Conservation (phyloP, 2,113 vertebrate genomes). For the Myotis yumanensis region DNA sequence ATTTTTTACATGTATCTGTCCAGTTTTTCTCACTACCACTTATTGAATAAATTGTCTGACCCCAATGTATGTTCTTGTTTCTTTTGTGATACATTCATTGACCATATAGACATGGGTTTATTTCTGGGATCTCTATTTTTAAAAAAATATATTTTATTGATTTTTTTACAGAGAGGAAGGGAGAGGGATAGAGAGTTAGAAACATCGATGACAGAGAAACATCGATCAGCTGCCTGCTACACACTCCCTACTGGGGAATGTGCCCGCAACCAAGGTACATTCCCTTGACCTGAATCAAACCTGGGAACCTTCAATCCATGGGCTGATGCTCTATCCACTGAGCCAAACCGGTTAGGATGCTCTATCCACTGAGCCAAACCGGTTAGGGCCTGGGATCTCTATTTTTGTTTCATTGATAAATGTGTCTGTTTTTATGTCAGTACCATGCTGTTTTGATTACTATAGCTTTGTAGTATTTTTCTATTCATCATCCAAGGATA, state of each 20-base stretch:
- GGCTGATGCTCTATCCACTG: too few relatives aligned
- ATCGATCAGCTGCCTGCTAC: too few relatives aligned
- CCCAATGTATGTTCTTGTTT: neutral
- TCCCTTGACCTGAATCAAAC: too few relatives aligned
- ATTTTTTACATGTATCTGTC: neutral
- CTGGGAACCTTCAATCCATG: too few relatives aligned
- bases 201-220: too few relatives aligned
- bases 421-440: neutral
- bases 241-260: too few relatives aligned
- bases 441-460: neutral
- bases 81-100: neutral
- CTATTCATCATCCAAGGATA: neutral
- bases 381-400: neutral
- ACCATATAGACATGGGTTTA: neutral
- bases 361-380: too few relatives aligned
- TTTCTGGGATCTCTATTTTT: neutral
- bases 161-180: too few relatives aligned
- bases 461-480: neutral
- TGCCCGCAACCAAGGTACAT: too few relatives aligned
- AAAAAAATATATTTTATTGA: too few relatives aligned
- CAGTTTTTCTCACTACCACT: neutral
- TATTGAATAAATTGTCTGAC: neutral
- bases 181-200: too few relatives aligned
- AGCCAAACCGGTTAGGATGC: too few relatives aligned
- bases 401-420: neutral